Percentiles rank a stretch among this genome's conserved stretches.
Conservation (phyloP, 2,888 invertebrate genomes). For the Drosophila rellima region DNA sequence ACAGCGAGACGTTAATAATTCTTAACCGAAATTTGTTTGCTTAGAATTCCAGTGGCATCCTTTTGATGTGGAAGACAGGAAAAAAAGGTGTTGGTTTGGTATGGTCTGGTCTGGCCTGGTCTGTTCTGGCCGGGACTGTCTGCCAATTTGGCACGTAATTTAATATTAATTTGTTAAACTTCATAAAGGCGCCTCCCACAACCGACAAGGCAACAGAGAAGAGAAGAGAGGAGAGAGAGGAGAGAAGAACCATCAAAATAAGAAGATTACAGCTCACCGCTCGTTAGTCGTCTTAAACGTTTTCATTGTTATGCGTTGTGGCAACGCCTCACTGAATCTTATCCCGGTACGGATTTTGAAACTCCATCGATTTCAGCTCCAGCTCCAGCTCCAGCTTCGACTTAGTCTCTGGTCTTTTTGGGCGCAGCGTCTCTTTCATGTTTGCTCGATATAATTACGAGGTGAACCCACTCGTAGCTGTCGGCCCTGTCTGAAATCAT, state of each 20-base stretch:
- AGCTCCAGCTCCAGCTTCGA: not conserved
- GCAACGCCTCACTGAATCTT: conserved; percentile 69
- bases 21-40: conserved; percentile 47
- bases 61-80: conserved; percentile 46
- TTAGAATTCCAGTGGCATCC: conserved; percentile 71
- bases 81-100: conserved; percentile 22
- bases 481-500: conserved; percentile 69
- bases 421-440: conserved; percentile 71
- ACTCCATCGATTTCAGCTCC: not conserved
- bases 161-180: conserved; percentile 84
- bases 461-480: conserved; percentile 51
- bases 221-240: not conserved
- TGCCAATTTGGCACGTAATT: conserved; percentile 83
- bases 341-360: conserved; percentile 15
- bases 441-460: conserved; percentile 79
- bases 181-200: conserved; percentile 74
- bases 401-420: conserved; percentile 13
- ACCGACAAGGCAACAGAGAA: conserved; percentile 12
- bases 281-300: conserved; percentile 80
- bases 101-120: not conserved
- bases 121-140: conserved; percentile 42
- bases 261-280: conserved; percentile 74
- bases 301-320: conserved; percentile 79
- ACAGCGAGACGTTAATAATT: conserved; percentile 49
- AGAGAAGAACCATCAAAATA: conserved; percentile 14